phyloP scores from a whole-genome alignment of 2,113 vertebrate genomes.

The Nannobrachium achirus region DNA sequence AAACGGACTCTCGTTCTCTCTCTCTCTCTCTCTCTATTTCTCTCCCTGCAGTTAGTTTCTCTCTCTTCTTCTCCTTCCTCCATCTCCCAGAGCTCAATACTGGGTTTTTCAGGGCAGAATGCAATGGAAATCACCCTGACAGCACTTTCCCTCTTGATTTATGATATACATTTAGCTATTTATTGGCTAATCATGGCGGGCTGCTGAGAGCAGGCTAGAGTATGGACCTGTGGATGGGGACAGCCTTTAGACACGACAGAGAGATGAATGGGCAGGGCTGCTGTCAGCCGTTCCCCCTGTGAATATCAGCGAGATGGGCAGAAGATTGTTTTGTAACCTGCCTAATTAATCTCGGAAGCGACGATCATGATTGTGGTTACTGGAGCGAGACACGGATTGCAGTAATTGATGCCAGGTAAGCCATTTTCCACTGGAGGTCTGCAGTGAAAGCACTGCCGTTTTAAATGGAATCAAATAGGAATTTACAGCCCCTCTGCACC shows the following conservation, averaged over 20 bases:
- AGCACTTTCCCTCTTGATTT: constrained; percentile 58
- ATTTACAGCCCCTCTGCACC: constrained; percentile 36
- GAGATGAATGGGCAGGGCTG: constrained; percentile 6
- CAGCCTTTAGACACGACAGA: constrained; percentile 17
- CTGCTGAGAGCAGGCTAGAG: constrained; percentile 38
- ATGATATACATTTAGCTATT: constrained; percentile 60
- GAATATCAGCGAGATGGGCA: constrained; percentile 6
- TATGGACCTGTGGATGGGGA: constrained; percentile 27
- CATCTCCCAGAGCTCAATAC: constrained; percentile 18
- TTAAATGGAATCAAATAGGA: constrained; percentile 25
- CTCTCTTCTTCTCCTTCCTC: constrained; percentile 7
- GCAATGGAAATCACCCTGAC: constrained; percentile 45
- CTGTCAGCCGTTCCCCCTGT: background rate
- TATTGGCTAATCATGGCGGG: constrained; percentile 60
- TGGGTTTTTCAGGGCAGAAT: constrained; percentile 50
- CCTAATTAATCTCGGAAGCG: constrained; percentile 7
- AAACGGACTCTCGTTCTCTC: background rate
- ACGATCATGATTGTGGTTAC: constrained; percentile 1
- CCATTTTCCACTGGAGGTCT: constrained; percentile 14
- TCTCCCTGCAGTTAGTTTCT: no score
- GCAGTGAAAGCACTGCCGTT: constrained; percentile 26
- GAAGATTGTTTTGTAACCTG: background rate
- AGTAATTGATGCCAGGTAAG: background rate
- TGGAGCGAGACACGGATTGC: background rate
- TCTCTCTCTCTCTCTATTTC: constrained; percentile 29